Base-by-base conservation (phyloP, 2,888 invertebrate genomes). In the Sphecodes monilicornis region DNA sequence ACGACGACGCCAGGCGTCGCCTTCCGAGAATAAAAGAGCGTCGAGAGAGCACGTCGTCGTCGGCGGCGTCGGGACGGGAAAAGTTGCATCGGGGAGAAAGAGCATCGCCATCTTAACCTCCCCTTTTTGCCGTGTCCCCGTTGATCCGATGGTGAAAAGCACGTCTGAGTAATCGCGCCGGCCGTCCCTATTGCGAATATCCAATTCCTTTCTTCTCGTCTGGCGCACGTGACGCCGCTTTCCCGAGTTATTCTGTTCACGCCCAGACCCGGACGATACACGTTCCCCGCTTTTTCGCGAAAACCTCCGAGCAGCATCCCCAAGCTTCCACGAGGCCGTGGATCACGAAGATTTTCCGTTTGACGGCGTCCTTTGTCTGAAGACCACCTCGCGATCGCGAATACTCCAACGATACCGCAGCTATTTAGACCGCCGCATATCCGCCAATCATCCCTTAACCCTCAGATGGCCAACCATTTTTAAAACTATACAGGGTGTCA, bases 161-260 rank as follows among this genome's bases (percentile, higher is more conserved):
- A 80, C 79, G 82, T 82, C 82, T 78, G 75, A 78, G 87, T 88
- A 87, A 88, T 84, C 85, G 87, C 80, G 77, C 85, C 82, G 87
- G 57, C 60, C 76, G 80, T 76, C 50, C 74, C 82, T 85, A 85
- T 76, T 84, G 87, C 80, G 81, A 83, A 81, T 87, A 76, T 86
- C 80, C 78, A 80, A 86, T 80, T 83, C 76, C 72, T 77, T 84
- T 72, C 75, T 85, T 83, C 85, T 83, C 74, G 78, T 77, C 75
- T 83, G 29, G 29, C 81, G 80, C 80, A 80, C 88, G 81, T 84
- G 88, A 88, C 81, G 86, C 74, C 39, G 64, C 66, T 50, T 71
- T 68, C 41, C 80, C 26, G 46, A 68, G 76, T 72, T 78, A 74
- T 71, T 43, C n/a, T 18, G 70, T 16, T 54, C 60, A 46, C 36